These are phyloP conservation scores for Morphnarchus princeps DNA, from an alignment of 2,113 vertebrate species.

Conservation along the genomic window DNA sequence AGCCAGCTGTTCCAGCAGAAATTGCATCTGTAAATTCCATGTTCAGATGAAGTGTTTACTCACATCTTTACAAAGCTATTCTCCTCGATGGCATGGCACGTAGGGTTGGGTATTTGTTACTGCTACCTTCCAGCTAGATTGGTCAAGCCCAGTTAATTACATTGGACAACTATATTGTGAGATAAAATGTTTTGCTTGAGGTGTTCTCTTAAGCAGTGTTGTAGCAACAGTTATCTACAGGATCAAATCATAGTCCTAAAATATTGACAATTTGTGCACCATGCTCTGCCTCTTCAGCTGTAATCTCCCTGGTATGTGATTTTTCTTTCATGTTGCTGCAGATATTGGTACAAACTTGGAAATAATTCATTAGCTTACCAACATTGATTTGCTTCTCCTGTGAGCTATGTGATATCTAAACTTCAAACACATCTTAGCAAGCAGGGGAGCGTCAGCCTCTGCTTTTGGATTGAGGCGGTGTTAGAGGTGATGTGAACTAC, in stretches of 20 bases:
- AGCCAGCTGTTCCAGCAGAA: not conserved
- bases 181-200: slow-evolving; percentile 34
- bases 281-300: slow-evolving; percentile 37
- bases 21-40: not conserved
- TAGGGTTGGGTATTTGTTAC: not conserved
- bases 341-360: slow-evolving; percentile 69
- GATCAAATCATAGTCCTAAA: slow-evolving; percentile 22
- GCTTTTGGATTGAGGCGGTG: not conserved
- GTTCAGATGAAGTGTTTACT: not conserved
- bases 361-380: slow-evolving; percentile 78
- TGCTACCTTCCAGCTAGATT: not conserved
- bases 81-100: not conserved
- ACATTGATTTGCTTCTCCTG: slow-evolving; percentile 71
- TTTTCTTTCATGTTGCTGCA: slow-evolving; percentile 77
- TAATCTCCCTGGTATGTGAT: slow-evolving; percentile 64
- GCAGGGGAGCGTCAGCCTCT: not conserved
- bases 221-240: not conserved
- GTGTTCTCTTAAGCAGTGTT: slow-evolving; percentile 4
- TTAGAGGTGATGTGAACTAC: not conserved
- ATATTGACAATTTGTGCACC: not conserved
- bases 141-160: slow-evolving; percentile 40
- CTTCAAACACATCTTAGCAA: slow-evolving; percentile 49
- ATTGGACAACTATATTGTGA: not conserved
- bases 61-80: not conserved
- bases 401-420: not conserved